A percentile compares a stretch with the other conserved stretches of the same genome.
Evolutionary conservation across 1,140 invertebrate species (phyloP).

Genomic region (Pantala flavescens): DNA sequence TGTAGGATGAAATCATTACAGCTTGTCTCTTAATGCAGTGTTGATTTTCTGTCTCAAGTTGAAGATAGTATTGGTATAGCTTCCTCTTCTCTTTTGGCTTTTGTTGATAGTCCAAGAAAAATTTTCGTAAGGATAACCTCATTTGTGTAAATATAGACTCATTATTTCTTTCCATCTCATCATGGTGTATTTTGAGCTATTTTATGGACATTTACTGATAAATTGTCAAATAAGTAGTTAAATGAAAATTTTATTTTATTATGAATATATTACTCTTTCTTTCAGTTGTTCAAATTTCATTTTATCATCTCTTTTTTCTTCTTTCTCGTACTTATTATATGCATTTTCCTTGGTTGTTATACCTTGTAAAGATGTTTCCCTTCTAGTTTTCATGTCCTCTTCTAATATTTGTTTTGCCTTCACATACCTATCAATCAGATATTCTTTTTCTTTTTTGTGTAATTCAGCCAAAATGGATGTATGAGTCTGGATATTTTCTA

Average conservation of each 20-base stretch:
- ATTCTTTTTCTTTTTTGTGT: background rate
- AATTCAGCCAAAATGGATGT: background rate
- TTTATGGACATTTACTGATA: background rate
- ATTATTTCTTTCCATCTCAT: background rate
- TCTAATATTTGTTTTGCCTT: background rate
- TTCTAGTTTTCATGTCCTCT: no score
- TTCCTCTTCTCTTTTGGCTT: background rate
- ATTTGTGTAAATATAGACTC: background rate
- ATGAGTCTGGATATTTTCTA: background rate
- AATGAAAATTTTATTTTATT: background rate
- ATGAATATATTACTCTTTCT: background rate
- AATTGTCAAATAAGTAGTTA: background rate
- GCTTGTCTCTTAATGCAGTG: background rate
- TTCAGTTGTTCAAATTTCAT: background rate
- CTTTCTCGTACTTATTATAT: background rate
- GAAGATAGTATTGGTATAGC: background rate
- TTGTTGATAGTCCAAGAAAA: background rate
- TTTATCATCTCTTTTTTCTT: background rate
- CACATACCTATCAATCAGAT: background rate
- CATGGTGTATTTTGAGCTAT: background rate
- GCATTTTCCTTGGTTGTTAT: no score
- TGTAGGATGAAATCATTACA: background rate
- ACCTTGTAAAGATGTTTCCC: no score
- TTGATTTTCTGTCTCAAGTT: background rate
- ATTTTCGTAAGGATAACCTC: background rate